Evolutionary conservation across 2,113 vertebrate species (phyloP), one percentile per base, ranked within the genome.

Genomic region (Sinocyclocheilus maitianheensis): DNA sequence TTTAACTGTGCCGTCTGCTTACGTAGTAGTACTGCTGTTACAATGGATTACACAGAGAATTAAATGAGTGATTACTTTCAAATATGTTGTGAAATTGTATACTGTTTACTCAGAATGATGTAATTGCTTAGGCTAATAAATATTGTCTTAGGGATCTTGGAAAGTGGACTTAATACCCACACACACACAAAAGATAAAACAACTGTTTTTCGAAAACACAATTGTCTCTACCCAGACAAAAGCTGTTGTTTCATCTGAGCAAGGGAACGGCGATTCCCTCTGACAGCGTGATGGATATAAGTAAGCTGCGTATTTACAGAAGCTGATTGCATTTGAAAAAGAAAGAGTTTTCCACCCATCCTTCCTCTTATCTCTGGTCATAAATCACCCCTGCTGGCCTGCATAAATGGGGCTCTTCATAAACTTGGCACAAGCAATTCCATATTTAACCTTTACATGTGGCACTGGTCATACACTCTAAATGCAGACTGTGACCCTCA

Each of bases 231-330:
- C 81, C 90, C 91, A 92, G 93, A 94, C 93, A 93, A 92, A 94
- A 88, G 88, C 93, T 90, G 89, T 94, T 94, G 93, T 71, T 80
- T 69, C 55, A 94, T 94, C 91, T 77, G 82, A 91, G 89, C 91
- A 89, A 91, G 92, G 90, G 91, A 91, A 90, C 90, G 89, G 91
- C 90, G 90, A 94, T 94, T 94, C 93, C 77, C 88, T 90, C 83
- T 93, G 94, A 95, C 94, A 93, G 67, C 46, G 92, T 95, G 94
- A 95, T 94, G 93, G 94, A 95, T 95, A 94, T 94, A 93, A 94
- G 92, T 91, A 92, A 94, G 92, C 88, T 90, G 90, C 90, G 92
- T 94, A 95, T 95, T 94, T 95, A 95, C 93, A 86, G 91, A 93
- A 93, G 90, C 93, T 94, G 94, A 95, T 91, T 90, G 93, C 91